Evolutionary conservation across 2,888 invertebrate species (phyloP), one percentile per base, ranked within the genome.

Genomic region (Athrips mouffetella): DNA sequence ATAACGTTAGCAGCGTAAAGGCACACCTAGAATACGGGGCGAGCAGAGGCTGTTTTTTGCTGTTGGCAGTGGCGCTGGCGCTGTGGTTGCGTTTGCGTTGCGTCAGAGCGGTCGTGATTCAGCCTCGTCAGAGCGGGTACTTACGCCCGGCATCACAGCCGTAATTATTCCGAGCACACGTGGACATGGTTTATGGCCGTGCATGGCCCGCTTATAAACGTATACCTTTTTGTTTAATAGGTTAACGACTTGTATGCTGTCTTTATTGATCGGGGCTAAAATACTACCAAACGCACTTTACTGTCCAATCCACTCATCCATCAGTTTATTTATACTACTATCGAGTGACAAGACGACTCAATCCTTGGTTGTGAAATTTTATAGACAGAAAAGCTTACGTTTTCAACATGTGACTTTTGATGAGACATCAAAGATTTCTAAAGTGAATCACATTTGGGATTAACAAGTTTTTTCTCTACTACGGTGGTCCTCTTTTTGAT

Each of bases 121-220:
- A 83, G 65, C 70, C 63, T 65, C 69, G 70, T 65, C 71, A 66
- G 69, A 74, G 65, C 69, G 63, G 62, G 65, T 67, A 67, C 69
- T 60, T 58, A 57, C 57, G 63, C 60, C n/a, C 59, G 60, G 63
- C 70, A 59, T 57, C 63, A 51, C 58, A 65, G 59, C 66, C 60
- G 77, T 78, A 81, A 83, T 83, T 84, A 86, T 86, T 86, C 85
- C 62, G 68, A 77, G 73, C 82, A 83, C 83, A 86, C 82, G 82
- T 83, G 84, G 77, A 78, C 74, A 76, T 72, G 68, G 68, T 77
- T 81, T 81, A 83, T 75, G 71, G 63, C 63, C 67, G 75, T 65
- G 68, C 76, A 75, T 72, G 76, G 72, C 65, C 61, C 67, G 76
- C 71, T 73, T 73, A 76, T 76, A 76, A 79, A 76, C 69, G 72